Evolutionary conservation across 2,888 invertebrate species (phyloP), one percentile per base, ranked within the genome.

Genomic region (Serrognathus titanus): DNA sequence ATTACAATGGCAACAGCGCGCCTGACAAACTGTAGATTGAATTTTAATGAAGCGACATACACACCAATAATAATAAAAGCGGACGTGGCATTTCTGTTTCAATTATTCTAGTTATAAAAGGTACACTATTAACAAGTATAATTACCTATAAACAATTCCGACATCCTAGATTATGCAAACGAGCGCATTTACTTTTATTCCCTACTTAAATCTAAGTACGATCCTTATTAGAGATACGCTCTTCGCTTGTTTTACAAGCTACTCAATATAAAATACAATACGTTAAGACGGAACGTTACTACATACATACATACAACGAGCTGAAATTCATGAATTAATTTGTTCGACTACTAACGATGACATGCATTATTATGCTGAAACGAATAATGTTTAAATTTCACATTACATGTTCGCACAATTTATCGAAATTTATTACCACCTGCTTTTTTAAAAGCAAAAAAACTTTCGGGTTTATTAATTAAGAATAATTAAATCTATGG

Each of bases 81-180:
- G 36, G 48, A 55, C 45, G 43, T 45, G 45, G 20, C 38, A 55
- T 55, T 50, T 50, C 50, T 41, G 50, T 59, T 64, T 63, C 62
- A 57, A 61, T 63, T 61, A 62, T 49, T 47, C 48, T 51, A 38
- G 57, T 57, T 58, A 59, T 62, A 61, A 65, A 62, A 61, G 61
- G 57, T 49, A 41, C 53, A 62, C 60, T 62, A 63, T 63, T 63
- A 66, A 64, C 61, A 62, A 59, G 59, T 43, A 54, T 62, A 63
- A 66, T 66, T 61, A 57, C 53, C 60, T 54, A 64, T 66, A 66
- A 66, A 66, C 60, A 55, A 66, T 59, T 55, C 49, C 48, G 51
- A 55, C 63, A 64, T 61, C 60, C 59, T 61, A 61, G 64, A 67
- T 67, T 67, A 67, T 67, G 66, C 60, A 66, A 67, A 67, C 64